Evolutionary conservation across 2,113 vertebrate genomes (phyloP).

Genomic region (Python bivittatus): DNA sequence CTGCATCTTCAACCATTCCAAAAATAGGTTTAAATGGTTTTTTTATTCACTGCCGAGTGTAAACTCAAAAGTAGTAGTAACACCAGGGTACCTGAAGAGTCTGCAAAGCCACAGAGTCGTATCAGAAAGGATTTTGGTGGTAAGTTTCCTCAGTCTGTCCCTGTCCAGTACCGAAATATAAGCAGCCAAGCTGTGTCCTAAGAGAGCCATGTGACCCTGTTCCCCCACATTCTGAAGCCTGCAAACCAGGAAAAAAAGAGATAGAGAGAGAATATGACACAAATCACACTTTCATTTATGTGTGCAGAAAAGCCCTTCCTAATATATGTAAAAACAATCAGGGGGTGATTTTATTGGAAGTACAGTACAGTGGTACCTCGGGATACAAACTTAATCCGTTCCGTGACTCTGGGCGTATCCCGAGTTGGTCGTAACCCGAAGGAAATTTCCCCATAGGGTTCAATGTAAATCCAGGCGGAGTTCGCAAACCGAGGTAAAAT

Average conservation of each 20-base stretch:
- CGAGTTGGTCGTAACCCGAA: too few relatives aligned
- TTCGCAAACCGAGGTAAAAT: too few relatives aligned
- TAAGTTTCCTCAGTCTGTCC: constrained; percentile 88
- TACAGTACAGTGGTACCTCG: too few relatives aligned
- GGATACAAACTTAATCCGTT: too few relatives aligned
- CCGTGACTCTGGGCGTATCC: too few relatives aligned
- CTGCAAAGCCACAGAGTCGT: constrained; percentile 95
- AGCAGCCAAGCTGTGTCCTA: constrained; percentile 95
- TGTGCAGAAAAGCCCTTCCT: background rate
- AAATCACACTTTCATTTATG: background rate
- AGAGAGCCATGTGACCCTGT: constrained; percentile 91
- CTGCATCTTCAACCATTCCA: background rate
- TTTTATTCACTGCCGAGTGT: background rate
- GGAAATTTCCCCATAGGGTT: too few relatives aligned
- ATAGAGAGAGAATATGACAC: background rate
- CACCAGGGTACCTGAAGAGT: constrained; percentile 83
- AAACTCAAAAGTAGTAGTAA: background rate
- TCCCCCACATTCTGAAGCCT: constrained; percentile 90
- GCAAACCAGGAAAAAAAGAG: constrained; percentile 46
- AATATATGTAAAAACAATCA: background rate
- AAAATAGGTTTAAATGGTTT: background rate
- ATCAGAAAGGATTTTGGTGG: constrained; percentile 92
- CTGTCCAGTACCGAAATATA: constrained; percentile 92
- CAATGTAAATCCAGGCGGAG: too few relatives aligned
- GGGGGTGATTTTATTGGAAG: background rate